Evolutionary conservation across 2,113 vertebrate species (phyloP), one percentile per base, ranked within the genome.

Genomic region (Mobula hypostoma): DNA sequence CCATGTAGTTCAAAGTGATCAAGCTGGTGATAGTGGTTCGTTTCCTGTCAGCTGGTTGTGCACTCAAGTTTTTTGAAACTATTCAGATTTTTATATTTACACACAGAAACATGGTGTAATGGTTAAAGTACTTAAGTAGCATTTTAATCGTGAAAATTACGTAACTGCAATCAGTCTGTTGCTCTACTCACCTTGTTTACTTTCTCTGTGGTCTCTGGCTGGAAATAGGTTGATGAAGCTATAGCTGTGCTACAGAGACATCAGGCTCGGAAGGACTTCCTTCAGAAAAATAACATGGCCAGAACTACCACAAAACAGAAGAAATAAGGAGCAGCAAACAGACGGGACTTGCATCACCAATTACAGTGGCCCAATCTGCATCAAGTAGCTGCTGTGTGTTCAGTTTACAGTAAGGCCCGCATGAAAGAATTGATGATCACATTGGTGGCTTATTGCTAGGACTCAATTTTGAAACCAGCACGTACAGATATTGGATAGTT

Each of bases 231-330:
- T 66, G 61, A 90, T 17, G 85, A 90, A 66, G 85, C 85, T 90
- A 61, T 90, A 27, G 29, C 32, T 29, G 85, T 66, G 68, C 63
- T 90, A 63, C 85, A 90, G 85, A 90, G 85, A n/a, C n/a, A 90
- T 68, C 85, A 90, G 85, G 85, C 85, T 32, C 85, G 66, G 85
- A 90, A 66, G 32, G 85, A 90, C 29, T 90, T 66, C 29, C 85
- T 90, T 68, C 85, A 66, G 61, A 90, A 17, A 88, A 14, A 40
- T 11, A 85, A 58, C 24, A 2, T 85, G 79, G 79, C 19, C 7
- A 36, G 15, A 58, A 9, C 56, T 87, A 87, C 85, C 85, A 32
- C 61, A 7, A 90, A 90, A 66, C 61, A 19, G 85, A 90, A 90
- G 61, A 90, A 66, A 19, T 90, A n/a, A 66, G 85, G 63, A 87